Evolutionary conservation across 2,797 vertebrate species (phyloP).

Genomic region (Steatocranus sp.): DNA sequence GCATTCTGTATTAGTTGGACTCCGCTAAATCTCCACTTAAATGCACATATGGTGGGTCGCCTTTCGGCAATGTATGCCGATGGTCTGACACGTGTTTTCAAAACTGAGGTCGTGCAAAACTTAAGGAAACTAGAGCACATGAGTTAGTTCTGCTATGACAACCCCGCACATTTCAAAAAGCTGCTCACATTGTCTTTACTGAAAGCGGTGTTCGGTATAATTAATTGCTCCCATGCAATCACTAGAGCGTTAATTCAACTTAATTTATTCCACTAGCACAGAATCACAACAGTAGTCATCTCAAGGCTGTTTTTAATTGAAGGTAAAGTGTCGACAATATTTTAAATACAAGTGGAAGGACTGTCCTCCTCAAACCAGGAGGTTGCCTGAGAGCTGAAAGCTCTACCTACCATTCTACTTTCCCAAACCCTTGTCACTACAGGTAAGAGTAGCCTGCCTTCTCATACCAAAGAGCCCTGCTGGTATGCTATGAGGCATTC

Average conservation of each 20-base stretch:
- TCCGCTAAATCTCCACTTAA: not conserved
- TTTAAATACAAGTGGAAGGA: not conserved
- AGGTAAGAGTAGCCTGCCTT: not conserved
- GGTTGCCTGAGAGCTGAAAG: not conserved
- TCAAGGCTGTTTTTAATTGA: not conserved
- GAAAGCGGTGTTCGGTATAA: not conserved
- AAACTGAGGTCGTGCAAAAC: not conserved
- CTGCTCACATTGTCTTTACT: not conserved
- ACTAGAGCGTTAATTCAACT: not conserved
- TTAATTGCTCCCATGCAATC: not conserved
- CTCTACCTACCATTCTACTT: not conserved
- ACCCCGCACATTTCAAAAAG: not conserved
- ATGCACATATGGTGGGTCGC: not conserved
- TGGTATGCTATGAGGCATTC: not conserved
- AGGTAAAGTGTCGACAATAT: not conserved
- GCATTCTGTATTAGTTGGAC: not conserved
- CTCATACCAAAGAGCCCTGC: not conserved
- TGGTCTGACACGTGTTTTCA: not conserved
- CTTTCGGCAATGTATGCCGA: not conserved
- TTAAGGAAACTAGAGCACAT: not conserved
- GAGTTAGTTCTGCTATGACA: not conserved
- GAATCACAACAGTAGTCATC: not conserved
- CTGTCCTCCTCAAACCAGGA: not conserved
- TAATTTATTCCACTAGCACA: not conserved
- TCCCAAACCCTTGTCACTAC: not conserved